Evolutionary conservation across 2,888 invertebrate genomes (phyloP), one percentile per base, ranked within the genome.

Genomic region (Temnothorax unifasciatus): DNA sequence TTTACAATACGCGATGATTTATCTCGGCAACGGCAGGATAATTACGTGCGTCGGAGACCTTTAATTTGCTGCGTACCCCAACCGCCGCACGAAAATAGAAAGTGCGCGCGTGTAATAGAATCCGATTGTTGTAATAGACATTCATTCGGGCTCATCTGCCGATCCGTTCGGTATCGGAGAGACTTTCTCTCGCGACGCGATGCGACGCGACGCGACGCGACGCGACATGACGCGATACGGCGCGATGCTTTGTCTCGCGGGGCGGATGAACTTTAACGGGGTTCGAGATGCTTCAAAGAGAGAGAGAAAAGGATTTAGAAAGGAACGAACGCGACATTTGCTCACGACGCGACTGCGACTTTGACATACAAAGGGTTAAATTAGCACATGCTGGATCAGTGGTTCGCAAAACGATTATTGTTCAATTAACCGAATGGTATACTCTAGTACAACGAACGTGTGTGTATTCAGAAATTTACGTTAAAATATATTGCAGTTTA

Each of bases 21-120:
- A 71, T 81, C 73, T 59, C 38, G 38, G 44, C 76, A 64, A 76
- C 64, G 66, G 54, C 47, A 18, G 59, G 38, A 71, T 81, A 81
- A 81, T 71, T 71, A 81, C 47, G 79, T 71, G 79, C 69, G 57
- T 59, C 71, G 59, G 59, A 71, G 59, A 81, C 34, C 73, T 81
- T 81, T 81, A 81, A 81, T 81, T 81, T 71, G 73, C 38, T 25
- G 79, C 77, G 79, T 50, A 59, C 18, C 21, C 11, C 59, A 6
- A 29, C 44, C 29, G 29, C 38, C 18, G 21, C 13, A 59, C 21
- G 79, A 81, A 81, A 71, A 61, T 81, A 71, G 79, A 81, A 71
- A 81, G 73, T 47, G 73, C 59, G 74, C 54, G 77, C 71, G 38
- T 59, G 25, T 59, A 79, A 81, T 81, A 59, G 38, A 50, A 69